These are phyloP conservation scores for Coregonus ussuriensis DNA, from an alignment of 2,797 vertebrate species.

Conservation along the genomic window DNA sequence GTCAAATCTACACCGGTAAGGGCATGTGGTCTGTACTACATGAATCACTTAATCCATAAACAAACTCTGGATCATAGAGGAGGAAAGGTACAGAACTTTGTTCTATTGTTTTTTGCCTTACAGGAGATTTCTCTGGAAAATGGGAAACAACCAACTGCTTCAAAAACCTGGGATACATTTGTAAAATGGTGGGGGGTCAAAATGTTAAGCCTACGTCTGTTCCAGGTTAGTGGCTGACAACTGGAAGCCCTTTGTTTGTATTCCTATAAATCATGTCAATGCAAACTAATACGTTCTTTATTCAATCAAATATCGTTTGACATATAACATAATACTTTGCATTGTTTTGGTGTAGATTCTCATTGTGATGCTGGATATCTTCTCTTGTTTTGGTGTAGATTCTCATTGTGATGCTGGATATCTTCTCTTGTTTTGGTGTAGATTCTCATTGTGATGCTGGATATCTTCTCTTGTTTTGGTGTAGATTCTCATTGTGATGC, in stretches of 20 bases:
- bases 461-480: no score
- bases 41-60: background rate
- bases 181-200: conserved; percentile 78
- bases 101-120: conserved; percentile 9
- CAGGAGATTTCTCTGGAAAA: conserved; percentile 77
- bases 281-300: background rate
- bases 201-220: conserved; percentile 71
- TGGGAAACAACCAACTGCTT: conserved; percentile 83
- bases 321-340: background rate
- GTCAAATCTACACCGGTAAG: conserved; percentile 80
- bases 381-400: conserved; percentile 41
- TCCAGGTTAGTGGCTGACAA: conserved; percentile 63
- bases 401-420: no score
- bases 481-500: conserved; percentile 65
- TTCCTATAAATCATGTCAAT: background rate
- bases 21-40: background rate
- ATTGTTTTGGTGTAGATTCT: conserved; percentile 55
- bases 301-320: background rate
- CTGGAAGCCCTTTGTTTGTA: background rate
- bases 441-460: no score
- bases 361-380: conserved; percentile 77
- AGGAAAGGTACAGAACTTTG: background rate
- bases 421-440: no score
- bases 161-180: conserved; percentile 77
- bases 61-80: background rate